Conservation (phyloP, 2,797 vertebrate species). For the Morus bassanus region DNA sequence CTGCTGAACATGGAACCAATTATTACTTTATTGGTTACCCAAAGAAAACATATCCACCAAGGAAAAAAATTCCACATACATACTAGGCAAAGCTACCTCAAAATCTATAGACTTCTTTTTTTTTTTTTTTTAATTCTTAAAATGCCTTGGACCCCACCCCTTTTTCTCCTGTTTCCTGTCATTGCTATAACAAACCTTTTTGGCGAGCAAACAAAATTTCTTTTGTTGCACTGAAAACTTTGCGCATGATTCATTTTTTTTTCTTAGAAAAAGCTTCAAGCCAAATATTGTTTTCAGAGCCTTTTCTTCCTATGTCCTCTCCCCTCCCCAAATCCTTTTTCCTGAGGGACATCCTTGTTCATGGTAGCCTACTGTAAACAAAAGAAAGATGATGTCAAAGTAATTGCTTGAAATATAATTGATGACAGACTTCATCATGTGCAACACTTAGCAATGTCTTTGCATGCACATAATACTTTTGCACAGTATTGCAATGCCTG, state of each 20-base stretch:
- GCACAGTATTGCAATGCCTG: neutral
- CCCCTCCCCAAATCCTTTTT: neutral
- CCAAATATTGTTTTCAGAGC: neutral
- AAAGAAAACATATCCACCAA: neutral
- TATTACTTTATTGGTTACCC: neutral
- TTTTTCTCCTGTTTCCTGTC: neutral
- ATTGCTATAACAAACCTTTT: neutral
- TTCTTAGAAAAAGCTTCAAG: neutral
- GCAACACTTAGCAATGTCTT: neutral
- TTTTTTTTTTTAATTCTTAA: neutral
- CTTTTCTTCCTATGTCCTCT: constrained; percentile 12
- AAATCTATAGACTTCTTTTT: neutral
- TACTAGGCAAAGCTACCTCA: neutral
- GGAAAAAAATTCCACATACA: neutral
- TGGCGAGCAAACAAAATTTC: neutral
- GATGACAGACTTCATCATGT: neutral
- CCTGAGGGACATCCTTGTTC: neutral
- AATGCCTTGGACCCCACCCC: neutral
- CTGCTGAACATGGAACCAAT: neutral
- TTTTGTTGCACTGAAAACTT: neutral
- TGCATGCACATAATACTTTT: neutral
- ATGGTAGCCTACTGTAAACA: constrained; percentile 26
- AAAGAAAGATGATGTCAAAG: constrained; percentile 27
- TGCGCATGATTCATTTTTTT: neutral
- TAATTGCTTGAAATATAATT: constrained; percentile 3